These are phyloP conservation scores for Hofmannophila pseudospretella DNA, from an alignment of 2,888 invertebrate genomes.

Conservation along the genomic window DNA sequence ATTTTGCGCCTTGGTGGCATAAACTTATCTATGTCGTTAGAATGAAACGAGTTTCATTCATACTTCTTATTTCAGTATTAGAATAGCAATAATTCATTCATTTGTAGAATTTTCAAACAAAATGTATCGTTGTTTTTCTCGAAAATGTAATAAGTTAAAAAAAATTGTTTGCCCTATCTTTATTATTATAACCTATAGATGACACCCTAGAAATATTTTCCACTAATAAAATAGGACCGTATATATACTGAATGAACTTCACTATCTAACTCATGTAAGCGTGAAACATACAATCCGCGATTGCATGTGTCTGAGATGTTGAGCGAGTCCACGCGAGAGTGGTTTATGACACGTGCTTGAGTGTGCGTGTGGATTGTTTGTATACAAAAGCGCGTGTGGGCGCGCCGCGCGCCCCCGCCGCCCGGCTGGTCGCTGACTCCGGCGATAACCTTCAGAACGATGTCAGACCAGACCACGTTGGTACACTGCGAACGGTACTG, in stretches of 20 bases:
- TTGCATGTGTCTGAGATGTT: constrained; percentile 1
- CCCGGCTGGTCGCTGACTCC: constrained; percentile 70
- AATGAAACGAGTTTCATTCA: too few relatives aligned
- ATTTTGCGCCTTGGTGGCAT: too few relatives aligned
- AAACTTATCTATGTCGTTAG: too few relatives aligned
- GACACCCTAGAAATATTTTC: too few relatives aligned
- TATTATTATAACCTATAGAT: too few relatives aligned
- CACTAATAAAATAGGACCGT: too few relatives aligned
- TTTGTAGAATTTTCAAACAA: too few relatives aligned
- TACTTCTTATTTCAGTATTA: too few relatives aligned
- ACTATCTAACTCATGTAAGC: constrained; percentile 46
- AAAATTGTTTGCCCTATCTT: too few relatives aligned
- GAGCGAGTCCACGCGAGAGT: not conserved
- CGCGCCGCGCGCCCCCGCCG: constrained; percentile 29
- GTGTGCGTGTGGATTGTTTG: constrained; percentile 48
- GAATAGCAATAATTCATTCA: too few relatives aligned
- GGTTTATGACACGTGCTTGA: constrained; percentile 13
- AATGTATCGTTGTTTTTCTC: too few relatives aligned
- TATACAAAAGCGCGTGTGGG: constrained; percentile 67
- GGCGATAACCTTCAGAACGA: constrained; percentile 70
- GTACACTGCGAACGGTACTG: constrained; percentile 49
- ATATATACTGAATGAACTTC: constrained; percentile 53
- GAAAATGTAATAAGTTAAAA: too few relatives aligned
- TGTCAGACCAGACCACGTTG: constrained; percentile 61
- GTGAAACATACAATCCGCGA: constrained; percentile 37